A percentile compares a stretch with the other conserved stretches of the same genome.
Conservation (phyloP, 2,888 invertebrate genomes). For the Platerodrilus igneus region DNA sequence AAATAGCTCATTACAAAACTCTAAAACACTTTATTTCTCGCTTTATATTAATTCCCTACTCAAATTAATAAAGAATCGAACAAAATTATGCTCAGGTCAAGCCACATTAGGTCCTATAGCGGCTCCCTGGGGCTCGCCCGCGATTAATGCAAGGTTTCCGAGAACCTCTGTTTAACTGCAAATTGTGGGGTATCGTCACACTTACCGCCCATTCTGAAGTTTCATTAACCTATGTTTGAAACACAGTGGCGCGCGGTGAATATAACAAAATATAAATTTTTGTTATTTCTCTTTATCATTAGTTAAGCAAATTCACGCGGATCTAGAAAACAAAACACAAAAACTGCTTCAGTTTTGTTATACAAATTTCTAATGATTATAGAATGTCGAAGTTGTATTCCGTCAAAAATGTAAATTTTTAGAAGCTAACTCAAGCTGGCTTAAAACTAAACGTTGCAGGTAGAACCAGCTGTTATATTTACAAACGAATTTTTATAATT, state of each 20-base stretch:
- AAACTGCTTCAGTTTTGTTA: no score
- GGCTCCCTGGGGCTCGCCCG: slow-evolving; percentile 27
- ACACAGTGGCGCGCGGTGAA: slow-evolving; percentile 27
- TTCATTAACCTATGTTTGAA: slow-evolving; percentile 28
- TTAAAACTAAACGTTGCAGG: no score
- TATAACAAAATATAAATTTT: no score
- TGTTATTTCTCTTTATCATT: no score
- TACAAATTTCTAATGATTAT: no score
- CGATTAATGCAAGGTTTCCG: slow-evolving; percentile 30
- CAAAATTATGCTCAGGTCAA: slow-evolving; percentile 17
- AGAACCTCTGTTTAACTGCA: slow-evolving; percentile 36
- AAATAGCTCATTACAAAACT: slow-evolving; percentile 13
- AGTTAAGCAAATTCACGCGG: no score
- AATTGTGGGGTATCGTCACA: slow-evolving; percentile 36
- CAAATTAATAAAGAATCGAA: slow-evolving; percentile 15
- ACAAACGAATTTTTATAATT: no score
- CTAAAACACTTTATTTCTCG: slow-evolving; percentile 11
- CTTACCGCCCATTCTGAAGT: slow-evolving; percentile 34
- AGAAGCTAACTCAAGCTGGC: no score
- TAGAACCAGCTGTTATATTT: no score
- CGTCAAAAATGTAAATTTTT: no score
- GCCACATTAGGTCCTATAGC: slow-evolving; percentile 18
- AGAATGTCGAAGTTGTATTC: no score
- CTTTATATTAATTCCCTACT: slow-evolving; percentile 15
- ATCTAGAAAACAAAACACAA: no score